Conservation (phyloP, 1,140 invertebrate genomes). For the Pentalonia nigronervosa region DNA sequence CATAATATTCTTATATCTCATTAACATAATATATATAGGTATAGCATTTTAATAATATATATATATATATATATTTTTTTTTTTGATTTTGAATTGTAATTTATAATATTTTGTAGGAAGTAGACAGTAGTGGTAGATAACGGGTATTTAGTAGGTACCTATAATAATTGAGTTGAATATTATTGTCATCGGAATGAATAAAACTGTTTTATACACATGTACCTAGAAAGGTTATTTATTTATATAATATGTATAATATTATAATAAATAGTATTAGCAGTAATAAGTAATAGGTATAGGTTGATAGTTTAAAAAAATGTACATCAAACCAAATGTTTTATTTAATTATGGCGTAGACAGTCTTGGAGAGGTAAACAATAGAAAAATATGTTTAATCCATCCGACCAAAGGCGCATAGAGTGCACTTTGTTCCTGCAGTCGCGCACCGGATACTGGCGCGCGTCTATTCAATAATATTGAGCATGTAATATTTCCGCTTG, state of each 20-base stretch:
- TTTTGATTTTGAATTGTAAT: not conserved
- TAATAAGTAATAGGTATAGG: not conserved
- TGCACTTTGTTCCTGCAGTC: not conserved
- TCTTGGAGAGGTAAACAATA: not conserved
- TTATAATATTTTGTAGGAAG: not conserved
- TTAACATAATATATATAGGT: too few relatives aligned
- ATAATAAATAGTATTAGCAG: too few relatives aligned
- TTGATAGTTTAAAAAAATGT: not conserved
- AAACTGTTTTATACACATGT: not conserved
- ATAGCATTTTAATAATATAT: not conserved
- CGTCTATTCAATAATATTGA: conserved; percentile 34
- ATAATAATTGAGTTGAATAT: not conserved
- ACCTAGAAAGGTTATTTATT: not conserved
- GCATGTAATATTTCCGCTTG: conserved; percentile 23
- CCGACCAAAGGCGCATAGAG: not conserved
- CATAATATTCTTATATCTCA: not conserved
- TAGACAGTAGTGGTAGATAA: not conserved
- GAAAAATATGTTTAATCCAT: not conserved
- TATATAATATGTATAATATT: too few relatives aligned
- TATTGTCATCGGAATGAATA: too few relatives aligned
- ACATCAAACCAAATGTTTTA: not conserved
- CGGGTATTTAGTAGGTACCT: not conserved
- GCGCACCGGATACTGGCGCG: not conserved
- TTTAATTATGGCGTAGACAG: not conserved
- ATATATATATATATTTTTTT: too few relatives aligned